Evolutionary conservation across 2,113 vertebrate species (phyloP).

Genomic region (Cochlearius cochlearius): DNA sequence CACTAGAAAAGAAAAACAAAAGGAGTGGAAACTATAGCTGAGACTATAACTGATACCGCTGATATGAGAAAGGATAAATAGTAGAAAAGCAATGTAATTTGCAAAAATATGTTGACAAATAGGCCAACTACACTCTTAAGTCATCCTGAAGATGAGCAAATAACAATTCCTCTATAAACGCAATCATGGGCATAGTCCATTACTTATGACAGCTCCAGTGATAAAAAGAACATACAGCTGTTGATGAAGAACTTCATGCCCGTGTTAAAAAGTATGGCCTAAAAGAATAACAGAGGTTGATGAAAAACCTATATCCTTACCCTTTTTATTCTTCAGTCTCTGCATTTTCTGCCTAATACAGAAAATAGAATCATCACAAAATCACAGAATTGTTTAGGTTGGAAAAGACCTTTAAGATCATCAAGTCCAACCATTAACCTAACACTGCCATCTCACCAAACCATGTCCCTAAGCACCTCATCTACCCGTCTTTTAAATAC

Average conservation of each 20-base stretch:
- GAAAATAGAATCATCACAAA: neutral
- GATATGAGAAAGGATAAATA: neutral
- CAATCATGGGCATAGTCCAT: neutral
- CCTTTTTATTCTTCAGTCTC: neutral
- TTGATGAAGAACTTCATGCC: neutral
- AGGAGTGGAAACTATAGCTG: neutral
- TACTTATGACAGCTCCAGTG: neutral
- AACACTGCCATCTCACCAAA: too few relatives aligned
- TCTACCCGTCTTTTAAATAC: too few relatives aligned
- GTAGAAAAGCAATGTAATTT: neutral
- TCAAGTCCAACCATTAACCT: too few relatives aligned
- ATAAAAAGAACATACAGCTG: neutral
- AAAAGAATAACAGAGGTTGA: neutral
- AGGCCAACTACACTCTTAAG: neutral
- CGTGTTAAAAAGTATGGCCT: neutral
- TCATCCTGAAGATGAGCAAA: constrained; percentile 32
- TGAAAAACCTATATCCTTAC: neutral
- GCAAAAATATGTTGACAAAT: neutral
- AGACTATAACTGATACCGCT: neutral
- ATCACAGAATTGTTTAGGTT: too few relatives aligned
- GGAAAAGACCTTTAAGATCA: too few relatives aligned
- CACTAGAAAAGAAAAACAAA: neutral
- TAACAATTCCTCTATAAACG: neutral
- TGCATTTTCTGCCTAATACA: neutral
- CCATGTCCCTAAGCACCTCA: too few relatives aligned